Evolutionary conservation across 2,113 vertebrate genomes (phyloP), one percentile per base, ranked within the genome.

Genomic region (Hemichromis elongatus): DNA sequence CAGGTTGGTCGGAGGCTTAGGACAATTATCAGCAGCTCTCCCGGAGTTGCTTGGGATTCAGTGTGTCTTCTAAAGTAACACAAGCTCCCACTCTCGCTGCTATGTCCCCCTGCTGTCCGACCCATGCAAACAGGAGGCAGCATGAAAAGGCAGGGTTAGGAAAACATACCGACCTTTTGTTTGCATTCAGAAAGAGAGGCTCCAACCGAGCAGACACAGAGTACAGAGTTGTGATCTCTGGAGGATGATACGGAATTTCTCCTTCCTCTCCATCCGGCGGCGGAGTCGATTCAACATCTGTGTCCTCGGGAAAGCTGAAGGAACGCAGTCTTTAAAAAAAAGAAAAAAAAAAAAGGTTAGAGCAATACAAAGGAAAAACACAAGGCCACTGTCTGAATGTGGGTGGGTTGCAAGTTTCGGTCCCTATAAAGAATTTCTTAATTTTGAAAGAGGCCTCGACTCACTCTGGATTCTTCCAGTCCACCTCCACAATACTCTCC

Each of bases 401-500:
- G 40, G 12, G 53, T 3, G 2, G 7, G 9, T 24, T 77, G 13
- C 7, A 18, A 70, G 63, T 78, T 54, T 73, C 9, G 83, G 55
- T 78, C 42, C 45, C 6, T 40, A 81, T 6, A 11, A 50, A 79
- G 18, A 56, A 55, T 35, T 45, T 63, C 3, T 73, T 81, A 7
- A 80, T 50, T 11, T 33, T 78, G 40, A 61, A 50, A 7, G 12
- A 42, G 9, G 5, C 6, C 6, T 73, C 19, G 28, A 93, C 97
- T 16, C 95, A 99, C 99, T 97, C 96, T 12, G 92, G 95, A 88
- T 99, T 97, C 83, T 93, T 98, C 99, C 99, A 99, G 96, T 98
- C 96, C 90, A 99, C 97, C 21, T 96, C 97, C 89, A 99, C 97
- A 12, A 99, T 97, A 96, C 98, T 99, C 90, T 99, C 98, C 85